phyloP scores from a whole-genome alignment of 2,888 invertebrate genomes.

The Bellardia bayeri region DNA sequence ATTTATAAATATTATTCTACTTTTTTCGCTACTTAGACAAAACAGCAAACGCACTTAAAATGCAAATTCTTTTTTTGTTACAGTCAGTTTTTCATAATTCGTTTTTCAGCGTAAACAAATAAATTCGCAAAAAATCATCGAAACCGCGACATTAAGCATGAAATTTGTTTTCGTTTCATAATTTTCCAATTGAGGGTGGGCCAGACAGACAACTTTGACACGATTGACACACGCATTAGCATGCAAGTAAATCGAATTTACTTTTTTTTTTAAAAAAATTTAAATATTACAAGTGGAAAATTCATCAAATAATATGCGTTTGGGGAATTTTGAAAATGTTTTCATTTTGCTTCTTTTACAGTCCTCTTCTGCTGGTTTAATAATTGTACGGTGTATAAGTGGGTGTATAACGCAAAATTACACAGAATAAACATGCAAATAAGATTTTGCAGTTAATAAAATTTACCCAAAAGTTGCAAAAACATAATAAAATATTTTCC shows the following conservation, averaged over 20 bases:
- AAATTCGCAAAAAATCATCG: constrained; percentile 61
- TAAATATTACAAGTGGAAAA: constrained; percentile 66
- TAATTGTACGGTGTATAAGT: neutral
- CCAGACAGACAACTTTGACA: constrained; percentile 61
- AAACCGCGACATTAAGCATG: constrained; percentile 82
- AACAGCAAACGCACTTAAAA: constrained; percentile 68
- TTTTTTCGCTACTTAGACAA: constrained; percentile 39
- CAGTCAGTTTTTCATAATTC: neutral
- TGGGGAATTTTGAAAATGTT: constrained; percentile 62
- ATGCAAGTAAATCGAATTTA: constrained; percentile 76
- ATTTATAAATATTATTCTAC: constrained; percentile 51
- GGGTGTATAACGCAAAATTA: constrained; percentile 74
- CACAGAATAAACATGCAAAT: constrained; percentile 83
- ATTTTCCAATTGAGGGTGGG: constrained; percentile 45
- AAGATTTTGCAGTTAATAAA: constrained; percentile 83
- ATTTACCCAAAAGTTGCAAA: constrained; percentile 74
- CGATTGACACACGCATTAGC: constrained; percentile 76
- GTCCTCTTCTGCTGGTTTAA: neutral
- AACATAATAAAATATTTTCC: constrained; percentile 26
- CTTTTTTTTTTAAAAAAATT: constrained; percentile 28
- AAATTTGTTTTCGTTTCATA: constrained; percentile 81
- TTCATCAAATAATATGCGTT: constrained; percentile 70
- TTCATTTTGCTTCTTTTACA: constrained; percentile 5
- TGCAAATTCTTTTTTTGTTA: constrained; percentile 61
- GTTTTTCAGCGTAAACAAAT: constrained; percentile 44